Evolutionary conservation across 1,140 invertebrate species (phyloP), one percentile per base, ranked within the genome.

Genomic region (Trichogramma pretiosum): DNA sequence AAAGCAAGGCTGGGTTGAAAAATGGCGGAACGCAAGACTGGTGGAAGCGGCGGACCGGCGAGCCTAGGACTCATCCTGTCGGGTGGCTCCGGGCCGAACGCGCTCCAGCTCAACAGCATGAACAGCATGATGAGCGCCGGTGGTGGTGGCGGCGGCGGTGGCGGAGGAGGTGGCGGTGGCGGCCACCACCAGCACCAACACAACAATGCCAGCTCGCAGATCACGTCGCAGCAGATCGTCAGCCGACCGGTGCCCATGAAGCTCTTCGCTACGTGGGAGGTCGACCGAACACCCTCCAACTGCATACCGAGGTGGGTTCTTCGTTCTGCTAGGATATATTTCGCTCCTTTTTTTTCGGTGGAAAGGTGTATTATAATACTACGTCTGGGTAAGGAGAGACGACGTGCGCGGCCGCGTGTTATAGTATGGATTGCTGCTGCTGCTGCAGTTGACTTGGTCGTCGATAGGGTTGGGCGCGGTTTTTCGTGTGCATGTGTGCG

Each of bases 251-350:
- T 94, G 64, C 89, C 91, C 58, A 96, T 96, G 93, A 93, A 93
- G 76, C 79, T 97, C 54, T 97, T 96, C 76, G 92, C 93, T 50
- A 93, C 92, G 56, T 95, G 92, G 91, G 93, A 96, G 80, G 88
- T 96, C 48, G 93, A 97, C 74, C 83, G 93, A 66, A 94, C 92
- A 48, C 89, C 93, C 37, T 84, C 93, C 50, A 95, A 93, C 74
- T 96, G 93, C 72, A 93, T 96, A 72, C 92, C 93, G 67, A 92
- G 92, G 91, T 93, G 79, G 75, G 3, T 11, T 28, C n/a, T n/a
- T n/a, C n/a, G n/a, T n/a, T n/a, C n/a, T n/a, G n/a, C n/a, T n/a
- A n/a, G n/a, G n/a, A n/a, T n/a, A n/a, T n/a, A n/a, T n/a, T n/a
- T n/a, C n/a, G n/a, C n/a, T n/a, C n/a, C n/a, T n/a, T n/a, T n/a